These are phyloP conservation scores for Myiagra hebetior DNA, from an alignment of 2,113 vertebrate species.

Conservation along the genomic window DNA sequence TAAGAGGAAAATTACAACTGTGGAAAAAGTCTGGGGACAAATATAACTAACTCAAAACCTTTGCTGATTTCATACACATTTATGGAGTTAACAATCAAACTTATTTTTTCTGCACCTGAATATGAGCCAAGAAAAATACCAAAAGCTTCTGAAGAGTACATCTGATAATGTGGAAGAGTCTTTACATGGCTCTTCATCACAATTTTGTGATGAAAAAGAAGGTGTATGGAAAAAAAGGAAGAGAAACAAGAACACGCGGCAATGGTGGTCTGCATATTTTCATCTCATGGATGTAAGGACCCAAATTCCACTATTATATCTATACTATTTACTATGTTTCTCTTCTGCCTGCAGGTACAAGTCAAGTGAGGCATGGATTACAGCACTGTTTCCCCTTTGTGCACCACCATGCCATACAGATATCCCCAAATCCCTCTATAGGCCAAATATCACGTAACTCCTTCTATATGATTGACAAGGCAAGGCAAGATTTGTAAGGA, in stretches of 20 bases:
- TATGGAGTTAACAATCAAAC: background rate
- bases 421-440: background rate
- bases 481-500: background rate
- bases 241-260: background rate
- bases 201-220: background rate
- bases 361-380: background rate
- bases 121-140: conserved; percentile 5
- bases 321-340: background rate
- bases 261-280: background rate
- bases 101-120: background rate
- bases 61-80: background rate
- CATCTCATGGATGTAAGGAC: background rate
- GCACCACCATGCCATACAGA: background rate
- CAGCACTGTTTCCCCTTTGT: background rate
- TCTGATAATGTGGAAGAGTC: background rate
- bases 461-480: background rate
- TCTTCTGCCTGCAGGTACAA: background rate
- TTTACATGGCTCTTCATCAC: background rate
- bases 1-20: background rate
- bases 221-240: background rate
- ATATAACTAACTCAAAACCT: background rate
- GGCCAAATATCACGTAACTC: background rate
- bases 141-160: background rate
- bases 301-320: background rate
- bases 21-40: background rate